Evolutionary conservation across 2,888 invertebrate species (phyloP), one percentile per base, ranked within the genome.

Genomic region (Drosophila austrosaltans): DNA sequence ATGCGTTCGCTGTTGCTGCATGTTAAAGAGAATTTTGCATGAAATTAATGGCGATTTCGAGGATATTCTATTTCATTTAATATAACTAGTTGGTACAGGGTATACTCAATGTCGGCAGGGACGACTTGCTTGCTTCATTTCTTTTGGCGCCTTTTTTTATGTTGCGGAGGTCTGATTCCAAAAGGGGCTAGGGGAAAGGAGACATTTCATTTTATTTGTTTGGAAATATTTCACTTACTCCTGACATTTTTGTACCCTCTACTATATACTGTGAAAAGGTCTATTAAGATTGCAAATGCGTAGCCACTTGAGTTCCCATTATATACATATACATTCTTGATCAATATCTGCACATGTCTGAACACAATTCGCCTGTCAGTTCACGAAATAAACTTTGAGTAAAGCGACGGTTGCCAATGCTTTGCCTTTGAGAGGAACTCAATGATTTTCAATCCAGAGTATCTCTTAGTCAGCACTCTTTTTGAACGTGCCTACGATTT

Each of bases 221-320:
- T 87, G 73, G 71, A 76, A 83, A 82, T 85, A 85, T 85, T 79
- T 79, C 81, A 85, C 81, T 78, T 81, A 79, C 87, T 62, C 7
- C 85, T 79, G 87, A 84, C 82, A 84, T 76, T 69, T 66, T 48
- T 22, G 12, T 48, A 48, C 22, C 48, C 48, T 48, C 22, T 48
- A 10, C 22, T 48, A 5, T 25, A 25, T 36, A 36, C 36, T 36
- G 10, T 36, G 36, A 36, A 36, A 36, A 36, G 10, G 36, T 36
- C 36, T 36, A 36, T 36, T 36, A 36, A 36, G 40, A 40, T n/a
- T n/a, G 40, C n/a, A n/a, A n/a, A 40, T 40, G 12, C 10, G n/a
- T 40, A n/a, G 40, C 2, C 3, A 40, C n/a, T 36, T 10, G 10
- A 8, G 36, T 36, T 36, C 36, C 8, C 8, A 36, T 10, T 36